Evolutionary conservation across 1,140 invertebrate species (phyloP).

Genomic region (Caenorhabditis inopinata): DNA sequence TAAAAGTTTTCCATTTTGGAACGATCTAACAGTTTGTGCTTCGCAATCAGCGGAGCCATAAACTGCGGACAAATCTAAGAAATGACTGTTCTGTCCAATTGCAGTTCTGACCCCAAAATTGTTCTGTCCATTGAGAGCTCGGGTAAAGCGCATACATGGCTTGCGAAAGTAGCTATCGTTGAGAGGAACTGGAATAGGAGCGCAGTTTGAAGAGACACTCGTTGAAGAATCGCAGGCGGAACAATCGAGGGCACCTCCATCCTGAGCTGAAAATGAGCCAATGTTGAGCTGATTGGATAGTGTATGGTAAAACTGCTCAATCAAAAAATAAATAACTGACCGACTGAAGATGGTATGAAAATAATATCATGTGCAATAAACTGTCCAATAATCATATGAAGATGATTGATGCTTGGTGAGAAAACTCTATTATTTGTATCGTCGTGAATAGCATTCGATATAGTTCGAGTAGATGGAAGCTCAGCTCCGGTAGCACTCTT

Average conservation of each 20-base stretch:
- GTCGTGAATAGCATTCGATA: conserved; percentile 28
- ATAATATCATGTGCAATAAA: conserved; percentile 45
- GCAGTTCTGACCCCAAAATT: conserved; percentile 29
- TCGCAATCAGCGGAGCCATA: conserved; percentile 37
- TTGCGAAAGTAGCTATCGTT: conserved; percentile 32
- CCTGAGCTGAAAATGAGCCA: conserved; percentile 31
- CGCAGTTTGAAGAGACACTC: conserved; percentile 22
- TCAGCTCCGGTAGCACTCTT: neutral
- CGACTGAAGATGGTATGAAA: conserved; percentile 42
- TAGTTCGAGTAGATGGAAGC: conserved; percentile 26
- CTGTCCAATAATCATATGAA: conserved; percentile 43
- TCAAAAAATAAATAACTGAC: neutral
- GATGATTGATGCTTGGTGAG: conserved; percentile 33
- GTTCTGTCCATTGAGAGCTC: conserved; percentile 40
- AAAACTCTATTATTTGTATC: conserved; percentile 28
- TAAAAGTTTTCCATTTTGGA: neutral
- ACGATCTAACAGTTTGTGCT: conserved; percentile 3
- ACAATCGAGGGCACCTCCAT: conserved; percentile 40
- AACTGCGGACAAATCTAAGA: conserved; percentile 39
- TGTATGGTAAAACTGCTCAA: no score
- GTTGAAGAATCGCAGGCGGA: conserved; percentile 26
- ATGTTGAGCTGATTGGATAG: no score
- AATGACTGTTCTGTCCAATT: conserved; percentile 45
- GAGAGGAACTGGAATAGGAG: conserved; percentile 27
- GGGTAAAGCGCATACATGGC: conserved; percentile 33